Conservation (phyloP, 2,113 vertebrate genomes). For the Rhinopomastus cyanomelas region DNA sequence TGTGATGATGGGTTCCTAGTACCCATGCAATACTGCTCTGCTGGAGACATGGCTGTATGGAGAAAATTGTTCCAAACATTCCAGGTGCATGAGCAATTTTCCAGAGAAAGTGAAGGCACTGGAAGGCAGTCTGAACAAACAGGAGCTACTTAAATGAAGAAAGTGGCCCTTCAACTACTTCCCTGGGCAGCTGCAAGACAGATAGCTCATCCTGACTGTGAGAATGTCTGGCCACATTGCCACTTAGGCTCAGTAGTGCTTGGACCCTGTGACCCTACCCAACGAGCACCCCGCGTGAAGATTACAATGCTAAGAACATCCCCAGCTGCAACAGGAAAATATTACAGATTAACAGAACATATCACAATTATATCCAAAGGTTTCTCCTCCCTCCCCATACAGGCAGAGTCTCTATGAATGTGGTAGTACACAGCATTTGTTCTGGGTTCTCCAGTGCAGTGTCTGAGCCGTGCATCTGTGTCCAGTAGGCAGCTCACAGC, state of each 20-base stretch:
- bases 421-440: background rate
- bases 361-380: background rate
- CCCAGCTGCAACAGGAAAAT: background rate
- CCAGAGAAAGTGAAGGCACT: background rate
- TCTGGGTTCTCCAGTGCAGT: background rate
- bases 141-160: background rate
- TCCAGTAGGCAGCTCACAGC: background rate
- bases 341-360: background rate
- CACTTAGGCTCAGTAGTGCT: background rate
- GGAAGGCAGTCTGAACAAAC: background rate
- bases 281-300: background rate
- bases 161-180: background rate
- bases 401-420: fast-evolving
- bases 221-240: fast-evolving
- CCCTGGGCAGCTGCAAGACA: background rate
- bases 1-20: background rate
- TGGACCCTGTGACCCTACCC: background rate
- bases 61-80: background rate
- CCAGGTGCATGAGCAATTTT: background rate
- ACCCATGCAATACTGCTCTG: background rate
- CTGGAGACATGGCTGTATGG: background rate
- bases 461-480: background rate
- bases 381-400: background rate
- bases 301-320: fast-evolving
- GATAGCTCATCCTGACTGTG: background rate